Conservation (phyloP, 2,797 vertebrate species). For the Nannoperca australis region DNA sequence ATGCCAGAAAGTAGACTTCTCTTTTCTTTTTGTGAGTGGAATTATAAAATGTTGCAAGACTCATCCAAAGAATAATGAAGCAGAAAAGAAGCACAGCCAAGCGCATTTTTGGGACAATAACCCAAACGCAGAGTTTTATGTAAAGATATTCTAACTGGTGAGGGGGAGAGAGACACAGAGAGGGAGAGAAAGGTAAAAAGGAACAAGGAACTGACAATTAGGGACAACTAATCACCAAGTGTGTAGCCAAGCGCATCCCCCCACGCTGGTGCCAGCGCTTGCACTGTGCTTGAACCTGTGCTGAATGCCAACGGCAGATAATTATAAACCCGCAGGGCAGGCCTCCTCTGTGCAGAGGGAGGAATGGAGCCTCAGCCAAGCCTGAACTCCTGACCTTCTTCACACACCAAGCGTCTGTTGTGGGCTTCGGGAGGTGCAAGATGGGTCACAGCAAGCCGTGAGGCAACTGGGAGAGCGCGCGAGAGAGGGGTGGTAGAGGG, state of each 20-base stretch:
- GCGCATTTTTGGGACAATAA: constrained; percentile 54
- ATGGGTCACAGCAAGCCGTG: constrained; percentile 86
- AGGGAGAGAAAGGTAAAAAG: constrained; percentile 75
- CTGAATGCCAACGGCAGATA: constrained; percentile 87
- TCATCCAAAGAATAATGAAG: constrained; percentile 20
- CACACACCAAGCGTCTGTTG: constrained; percentile 88
- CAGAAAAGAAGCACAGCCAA: constrained; percentile 26
- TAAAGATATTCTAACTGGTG: constrained; percentile 60
- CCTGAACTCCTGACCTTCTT: constrained; percentile 90
- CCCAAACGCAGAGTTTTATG: constrained; percentile 54
- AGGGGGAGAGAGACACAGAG: constrained; percentile 37
- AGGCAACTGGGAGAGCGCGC: constrained; percentile 67
- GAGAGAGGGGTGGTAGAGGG: constrained; percentile 42
- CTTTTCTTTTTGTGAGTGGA: not conserved
- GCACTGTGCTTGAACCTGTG: constrained; percentile 88
- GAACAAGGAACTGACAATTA: constrained; percentile 85
- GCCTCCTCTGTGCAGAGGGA: constrained; percentile 81
- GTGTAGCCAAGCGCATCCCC: constrained; percentile 86
- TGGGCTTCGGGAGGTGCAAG: constrained; percentile 87
- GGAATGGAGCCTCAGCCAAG: constrained; percentile 79
- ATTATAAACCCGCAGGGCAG: constrained; percentile 86
- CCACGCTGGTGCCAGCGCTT: constrained; percentile 81
- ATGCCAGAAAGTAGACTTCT: not conserved
- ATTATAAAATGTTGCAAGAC: constrained; percentile 26
- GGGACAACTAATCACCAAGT: constrained; percentile 86